Conservation (phyloP, 1,140 invertebrate species). For the Adelges cooleyi region DNA sequence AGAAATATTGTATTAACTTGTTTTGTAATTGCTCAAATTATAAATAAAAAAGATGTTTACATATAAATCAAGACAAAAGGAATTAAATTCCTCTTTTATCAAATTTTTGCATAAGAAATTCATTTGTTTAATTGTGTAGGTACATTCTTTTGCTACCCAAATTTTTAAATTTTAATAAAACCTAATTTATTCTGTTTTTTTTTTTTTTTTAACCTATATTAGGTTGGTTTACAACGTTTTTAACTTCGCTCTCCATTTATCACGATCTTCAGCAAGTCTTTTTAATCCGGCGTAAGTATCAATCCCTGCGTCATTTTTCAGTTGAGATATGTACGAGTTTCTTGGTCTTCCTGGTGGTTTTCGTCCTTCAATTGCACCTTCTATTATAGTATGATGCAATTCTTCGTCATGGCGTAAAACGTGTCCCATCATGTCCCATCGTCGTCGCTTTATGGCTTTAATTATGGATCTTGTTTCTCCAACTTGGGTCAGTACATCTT, state of each 20-base stretch:
- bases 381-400: background rate
- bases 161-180: no score
- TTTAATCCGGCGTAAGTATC: background rate
- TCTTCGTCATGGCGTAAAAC: background rate
- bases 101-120: no score
- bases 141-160: no score
- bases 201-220: no score
- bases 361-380: background rate
- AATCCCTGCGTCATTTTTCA: constrained; percentile 8
- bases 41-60: no score
- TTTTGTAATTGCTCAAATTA: no score
- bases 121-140: no score
- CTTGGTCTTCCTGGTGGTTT: background rate
- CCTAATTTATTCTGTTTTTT: no score
- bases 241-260: background rate
- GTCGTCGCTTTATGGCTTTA: background rate
- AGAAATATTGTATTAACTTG: no score
- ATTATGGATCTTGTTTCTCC: background rate
- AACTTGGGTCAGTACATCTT: background rate
- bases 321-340: constrained; percentile 7
- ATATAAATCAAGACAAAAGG: no score
- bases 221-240: background rate
- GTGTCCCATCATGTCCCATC: background rate
- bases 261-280: constrained; percentile 1
- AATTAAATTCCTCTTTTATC: no score